Evolutionary conservation across 2,888 invertebrate species (phyloP), one percentile per base, ranked within the genome.

Genomic region (Volucella bombylans): DNA sequence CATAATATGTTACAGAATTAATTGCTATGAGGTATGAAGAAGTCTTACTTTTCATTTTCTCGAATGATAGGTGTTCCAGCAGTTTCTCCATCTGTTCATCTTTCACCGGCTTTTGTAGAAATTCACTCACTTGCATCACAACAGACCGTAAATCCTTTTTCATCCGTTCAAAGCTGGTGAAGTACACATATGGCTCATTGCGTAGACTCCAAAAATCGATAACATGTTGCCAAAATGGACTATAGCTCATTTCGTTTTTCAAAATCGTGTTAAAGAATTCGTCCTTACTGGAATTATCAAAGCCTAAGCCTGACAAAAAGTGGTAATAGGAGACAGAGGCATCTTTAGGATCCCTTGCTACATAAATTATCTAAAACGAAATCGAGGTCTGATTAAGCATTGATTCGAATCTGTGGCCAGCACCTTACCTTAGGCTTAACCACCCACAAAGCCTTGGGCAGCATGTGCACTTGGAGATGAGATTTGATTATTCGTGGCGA

Each of bases 271-370:
- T 52, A 0, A 87, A n/a, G 41, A 61, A 87, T 1, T 93, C 93
- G 87, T 93, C 92, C 86, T 95, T 94, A 88, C 94, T 94, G 12
- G 74, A 65, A 86, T 71, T 41, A 94, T 93, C 9, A 89, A 89
- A 85, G 87, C 94, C 94, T 0, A 94, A 94, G 59, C 93, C 92
- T 83, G 94, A 93, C 0, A 94, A 90, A 81, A 94, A 92, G 90
- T 96, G 94, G 88, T 94, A 97, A 89, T 94, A 96, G 0, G 97
- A 97, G 0, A 97, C 95, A 0, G 94, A 94, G 0, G 96, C 95
- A 90, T 97, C 97, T 90, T 96, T 95, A 0, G 97, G 96, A 91
- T 97, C 96, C 82, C 97, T 93, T 0, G 96, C 96, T 0, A 97
- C 94, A 89, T 97, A 97, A 50, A 97, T 93, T 38, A 96, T 92